A percentile compares a stretch with the other conserved stretches of the same genome.
These are phyloP conservation scores for Irena cyanogastra DNA, from an alignment of 2,113 vertebrate species.

Conservation along the genomic window DNA sequence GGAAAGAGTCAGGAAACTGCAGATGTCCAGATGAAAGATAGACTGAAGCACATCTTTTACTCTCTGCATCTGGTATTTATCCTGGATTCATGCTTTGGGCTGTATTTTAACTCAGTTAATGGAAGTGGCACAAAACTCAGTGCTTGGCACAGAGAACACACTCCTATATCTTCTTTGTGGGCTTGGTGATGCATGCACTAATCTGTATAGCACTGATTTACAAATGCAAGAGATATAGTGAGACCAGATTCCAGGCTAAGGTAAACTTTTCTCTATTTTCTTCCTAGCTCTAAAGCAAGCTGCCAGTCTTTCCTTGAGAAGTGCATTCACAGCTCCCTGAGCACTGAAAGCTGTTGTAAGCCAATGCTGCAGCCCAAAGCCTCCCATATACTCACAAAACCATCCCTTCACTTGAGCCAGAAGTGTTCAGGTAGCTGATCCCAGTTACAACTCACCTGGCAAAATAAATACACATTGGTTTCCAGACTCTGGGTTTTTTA, in stretches of 20 bases:
- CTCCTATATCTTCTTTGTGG: neutral
- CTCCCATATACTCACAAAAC: neutral
- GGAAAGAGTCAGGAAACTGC: neutral
- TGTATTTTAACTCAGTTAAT: slow-evolving; percentile 25
- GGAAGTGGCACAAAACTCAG: neutral
- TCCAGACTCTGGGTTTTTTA: neutral
- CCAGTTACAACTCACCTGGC: neutral
- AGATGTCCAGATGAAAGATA: slow-evolving; percentile 5
- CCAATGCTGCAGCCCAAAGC: neutral
- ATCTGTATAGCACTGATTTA: neutral
- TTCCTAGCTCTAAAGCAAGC: neutral
- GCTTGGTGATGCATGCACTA: neutral
- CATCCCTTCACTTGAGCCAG: neutral
- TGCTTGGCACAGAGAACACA: neutral
- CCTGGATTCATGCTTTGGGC: neutral
- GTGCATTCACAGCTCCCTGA: neutral
- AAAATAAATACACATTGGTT: neutral
- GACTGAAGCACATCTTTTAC: slow-evolving; percentile 1
- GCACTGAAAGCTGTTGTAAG: neutral
- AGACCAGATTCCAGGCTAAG: neutral
- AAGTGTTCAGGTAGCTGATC: neutral
- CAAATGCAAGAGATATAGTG: neutral
- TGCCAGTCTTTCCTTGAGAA: neutral
- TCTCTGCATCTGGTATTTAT: slow-evolving; percentile 6
- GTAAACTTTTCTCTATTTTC: neutral